These are phyloP conservation scores for Dendroctonus valens DNA, from an alignment of 1,140 invertebrate species.

Conservation along the genomic window DNA sequence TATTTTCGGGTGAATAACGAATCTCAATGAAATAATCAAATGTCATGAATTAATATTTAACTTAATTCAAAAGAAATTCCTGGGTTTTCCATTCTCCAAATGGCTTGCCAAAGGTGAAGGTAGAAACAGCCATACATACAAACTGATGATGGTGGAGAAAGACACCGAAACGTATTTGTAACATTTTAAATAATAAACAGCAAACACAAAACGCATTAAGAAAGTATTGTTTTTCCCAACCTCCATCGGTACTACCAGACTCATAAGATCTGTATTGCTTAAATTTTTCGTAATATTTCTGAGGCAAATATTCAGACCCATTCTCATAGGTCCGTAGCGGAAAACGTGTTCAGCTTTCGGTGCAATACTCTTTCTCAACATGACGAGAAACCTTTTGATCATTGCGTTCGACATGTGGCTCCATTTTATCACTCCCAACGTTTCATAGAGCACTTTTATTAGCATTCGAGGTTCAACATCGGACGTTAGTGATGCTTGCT, in stretches of 20 bases:
- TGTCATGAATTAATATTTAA: too few species aligned
- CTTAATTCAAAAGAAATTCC: too few species aligned
- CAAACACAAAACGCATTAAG: too few species aligned
- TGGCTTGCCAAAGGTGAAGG: too few species aligned
- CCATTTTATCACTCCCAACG: constrained; percentile 54
- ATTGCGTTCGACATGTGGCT: constrained; percentile 48
- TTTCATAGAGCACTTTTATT: constrained; percentile 53
- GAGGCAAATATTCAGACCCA: constrained; percentile 50
- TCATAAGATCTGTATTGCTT: constrained; percentile 49
- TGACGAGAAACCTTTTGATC: constrained; percentile 51
- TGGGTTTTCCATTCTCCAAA: too few species aligned
- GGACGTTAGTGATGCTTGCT: constrained; percentile 17
- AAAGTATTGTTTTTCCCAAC: background rate
- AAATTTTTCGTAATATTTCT: constrained; percentile 50
- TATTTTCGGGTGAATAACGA: too few species aligned
- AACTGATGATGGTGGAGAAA: too few species aligned
- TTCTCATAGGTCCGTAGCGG: constrained; percentile 38
- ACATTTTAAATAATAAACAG: too few species aligned
- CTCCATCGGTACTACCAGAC: constrained; percentile 42
- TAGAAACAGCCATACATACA: too few species aligned
- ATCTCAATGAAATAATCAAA: too few species aligned
- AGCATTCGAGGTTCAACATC: constrained; percentile 35
- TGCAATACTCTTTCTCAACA: constrained; percentile 52
- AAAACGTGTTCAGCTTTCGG: constrained; percentile 36
- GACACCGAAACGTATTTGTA: too few species aligned